These are phyloP conservation scores for Temnothorax curvispinosus DNA, from an alignment of 1,140 invertebrate genomes.

Conservation along the genomic window DNA sequence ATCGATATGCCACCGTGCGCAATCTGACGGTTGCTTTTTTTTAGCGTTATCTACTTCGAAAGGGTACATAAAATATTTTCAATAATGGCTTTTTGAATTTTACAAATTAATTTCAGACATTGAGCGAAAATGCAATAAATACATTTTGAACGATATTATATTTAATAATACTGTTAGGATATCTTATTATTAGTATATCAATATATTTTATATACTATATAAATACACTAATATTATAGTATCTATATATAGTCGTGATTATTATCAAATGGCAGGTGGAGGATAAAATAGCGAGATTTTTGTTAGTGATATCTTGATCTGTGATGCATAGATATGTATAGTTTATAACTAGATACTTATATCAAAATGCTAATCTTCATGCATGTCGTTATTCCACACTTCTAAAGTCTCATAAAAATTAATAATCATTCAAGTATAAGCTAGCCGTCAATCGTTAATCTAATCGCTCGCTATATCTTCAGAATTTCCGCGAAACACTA, in stretches of 20 bases:
- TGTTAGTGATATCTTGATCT: constrained; percentile 5
- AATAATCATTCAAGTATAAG: constrained; percentile 24
- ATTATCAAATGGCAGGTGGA: not conserved
- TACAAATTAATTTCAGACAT: not conserved
- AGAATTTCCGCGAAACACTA: constrained; percentile 29
- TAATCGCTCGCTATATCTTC: constrained; percentile 32
- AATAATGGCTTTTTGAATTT: not conserved
- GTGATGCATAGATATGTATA: constrained; percentile 7
- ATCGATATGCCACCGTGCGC: constrained; percentile 63
- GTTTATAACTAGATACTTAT: constrained; percentile 29
- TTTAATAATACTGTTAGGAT: not conserved
- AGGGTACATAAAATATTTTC: not conserved
- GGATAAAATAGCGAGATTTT: not conserved
- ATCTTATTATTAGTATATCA: not conserved
- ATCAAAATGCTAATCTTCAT: constrained; percentile 43
- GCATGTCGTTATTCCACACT: constrained; percentile 1
- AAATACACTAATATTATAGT: not conserved
- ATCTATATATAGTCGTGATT: not conserved
- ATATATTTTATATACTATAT: not conserved
- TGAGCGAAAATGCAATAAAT: not conserved
- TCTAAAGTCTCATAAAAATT: constrained; percentile 30
- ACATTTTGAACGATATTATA: not conserved
- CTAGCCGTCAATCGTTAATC: not conserved
- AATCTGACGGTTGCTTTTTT: constrained; percentile 17
- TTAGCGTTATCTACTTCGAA: not conserved